Evolutionary conservation across 2,888 invertebrate species (phyloP).

Genomic region (Tinea semifulvella): DNA sequence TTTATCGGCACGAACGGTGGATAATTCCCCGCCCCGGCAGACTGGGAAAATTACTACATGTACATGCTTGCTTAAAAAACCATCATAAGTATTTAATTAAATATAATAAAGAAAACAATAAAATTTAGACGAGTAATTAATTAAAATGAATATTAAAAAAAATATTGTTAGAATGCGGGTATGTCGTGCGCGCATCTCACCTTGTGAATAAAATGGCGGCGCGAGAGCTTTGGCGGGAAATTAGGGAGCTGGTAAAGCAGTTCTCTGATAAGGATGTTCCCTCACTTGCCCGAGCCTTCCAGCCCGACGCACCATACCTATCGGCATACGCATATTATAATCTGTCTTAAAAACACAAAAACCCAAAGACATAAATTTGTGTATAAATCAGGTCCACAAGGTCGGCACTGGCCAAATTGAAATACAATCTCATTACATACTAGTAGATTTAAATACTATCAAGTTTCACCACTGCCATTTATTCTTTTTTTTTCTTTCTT

Average conservation of each 20-base stretch:
- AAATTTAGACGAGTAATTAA: conserved; percentile 21
- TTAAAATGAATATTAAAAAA: too few species aligned
- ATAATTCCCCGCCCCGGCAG: too few species aligned
- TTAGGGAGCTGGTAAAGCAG: conserved; percentile 77
- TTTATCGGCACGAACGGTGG: too few species aligned
- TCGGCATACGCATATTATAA: conserved; percentile 58
- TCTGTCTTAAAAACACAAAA: conserved; percentile 4
- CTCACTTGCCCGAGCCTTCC: conserved; percentile 88
- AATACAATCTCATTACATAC: background rate
- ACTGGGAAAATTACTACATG: too few species aligned
- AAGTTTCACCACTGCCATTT: background rate
- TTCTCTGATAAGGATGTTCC: conserved; percentile 98
- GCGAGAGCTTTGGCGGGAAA: conserved; percentile 56
- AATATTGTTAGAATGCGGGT: too few species aligned
- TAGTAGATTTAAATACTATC: background rate
- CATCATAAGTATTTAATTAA: too few species aligned
- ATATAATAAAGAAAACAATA: background rate
- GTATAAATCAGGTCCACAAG: background rate
- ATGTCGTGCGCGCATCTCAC: conserved; percentile 55
- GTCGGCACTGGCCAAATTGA: background rate
- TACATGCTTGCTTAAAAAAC: too few species aligned
- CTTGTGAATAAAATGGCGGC: conserved; percentile 65
- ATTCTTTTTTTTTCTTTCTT: background rate
- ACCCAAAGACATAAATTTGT: conserved; percentile 1
- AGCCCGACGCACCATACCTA: conserved; percentile 87